Evolutionary conservation across 2,113 vertebrate species (phyloP).

Genomic region (Conger conger): DNA sequence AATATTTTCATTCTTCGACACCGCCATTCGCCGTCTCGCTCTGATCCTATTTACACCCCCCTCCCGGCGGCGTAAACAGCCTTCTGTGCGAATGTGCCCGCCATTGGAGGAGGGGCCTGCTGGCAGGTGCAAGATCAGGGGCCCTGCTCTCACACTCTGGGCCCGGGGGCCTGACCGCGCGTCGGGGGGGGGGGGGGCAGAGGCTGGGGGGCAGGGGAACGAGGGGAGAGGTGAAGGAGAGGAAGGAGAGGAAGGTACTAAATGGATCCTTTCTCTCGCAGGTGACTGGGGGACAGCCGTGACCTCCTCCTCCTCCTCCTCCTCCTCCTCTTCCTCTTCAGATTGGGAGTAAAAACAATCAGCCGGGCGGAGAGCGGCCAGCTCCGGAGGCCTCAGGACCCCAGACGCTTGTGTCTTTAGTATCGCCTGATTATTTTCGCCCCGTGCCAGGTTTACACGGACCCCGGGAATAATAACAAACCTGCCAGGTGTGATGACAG

Average conservation of each 20-base stretch:
- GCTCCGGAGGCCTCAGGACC: conserved; percentile 39
- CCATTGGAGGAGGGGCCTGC: conserved; percentile 28
- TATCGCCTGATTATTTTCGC: conserved; percentile 64
- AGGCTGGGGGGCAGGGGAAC: conserved; percentile 19
- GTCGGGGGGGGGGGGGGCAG: not conserved
- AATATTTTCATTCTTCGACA: conserved; percentile 89
- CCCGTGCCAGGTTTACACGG: conserved; percentile 37
- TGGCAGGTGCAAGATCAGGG: conserved; percentile 58
- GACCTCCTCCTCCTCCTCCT: conserved; percentile 48
- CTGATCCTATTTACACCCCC: conserved; percentile 72
- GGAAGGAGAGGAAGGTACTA: not conserved
- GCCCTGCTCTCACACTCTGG: conserved; percentile 11
- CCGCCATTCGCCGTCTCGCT: conserved; percentile 74
- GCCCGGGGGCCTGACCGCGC: too few relatives aligned
- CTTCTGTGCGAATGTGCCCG: conserved; percentile 75
- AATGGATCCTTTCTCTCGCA: not conserved
- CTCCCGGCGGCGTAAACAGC: conserved; percentile 81
- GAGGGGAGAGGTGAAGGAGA: not conserved
- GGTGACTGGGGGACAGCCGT: not conserved
- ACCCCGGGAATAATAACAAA: conserved; percentile 63
- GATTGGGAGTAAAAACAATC: conserved; percentile 57
- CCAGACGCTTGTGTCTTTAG: conserved; percentile 43
- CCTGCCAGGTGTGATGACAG: conserved; percentile 62
- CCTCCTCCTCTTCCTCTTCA: conserved; percentile 33
- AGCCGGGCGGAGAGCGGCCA: conserved; percentile 30